Base-by-base conservation (phyloP, 1,140 invertebrate species). In the Solenopsis invicta region DNA sequence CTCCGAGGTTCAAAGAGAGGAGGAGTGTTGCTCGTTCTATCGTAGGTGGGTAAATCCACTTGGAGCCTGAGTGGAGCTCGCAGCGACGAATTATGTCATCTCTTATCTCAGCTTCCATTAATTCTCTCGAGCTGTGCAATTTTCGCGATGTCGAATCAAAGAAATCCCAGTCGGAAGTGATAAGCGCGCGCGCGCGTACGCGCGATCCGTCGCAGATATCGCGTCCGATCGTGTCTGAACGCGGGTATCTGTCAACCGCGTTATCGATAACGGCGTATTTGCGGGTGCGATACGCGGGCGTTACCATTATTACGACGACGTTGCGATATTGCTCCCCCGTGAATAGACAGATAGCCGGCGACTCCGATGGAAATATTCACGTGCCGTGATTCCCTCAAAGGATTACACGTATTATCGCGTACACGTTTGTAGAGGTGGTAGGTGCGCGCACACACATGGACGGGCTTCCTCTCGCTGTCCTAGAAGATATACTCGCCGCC, bases 401-500 rank as follows among this genome's bases (percentile, higher is more conserved):
- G 64, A 78, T 89, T 75, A 61, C 48, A 78, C 54, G 80, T 74
- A 84, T 84, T 74, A 74, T 62, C 64, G n/a, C 54, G 77, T 61
- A 21, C 12, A 45, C n/a, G 50, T 1, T 45, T 71, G 86, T 62
- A 5, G 8, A 59, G 18, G 56, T 41, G 54, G 18, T 37, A 12
- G 10, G n/a, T 37, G 13, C 16, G 3, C 34, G 9, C 18, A 8
- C 37, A 13, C 1, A n/a, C n/a, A 29, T 54, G 16, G 48, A 21
- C 12, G 21, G 3, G 29, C 24, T 48, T 45, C 45, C 80, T 37
- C 80, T 37, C 62, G 85, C 87, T 89, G 80, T 92, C 91, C 90
- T 90, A 87, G 87, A 91, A 92, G 90, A 92, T 92, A 92, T 92
- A 92, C 90, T 91, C 80, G 88, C 90, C 85, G 88, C 88, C 90